Evolutionary conservation across 1,140 invertebrate species (phyloP).

Genomic region (Dolichoris vasculosae): DNA sequence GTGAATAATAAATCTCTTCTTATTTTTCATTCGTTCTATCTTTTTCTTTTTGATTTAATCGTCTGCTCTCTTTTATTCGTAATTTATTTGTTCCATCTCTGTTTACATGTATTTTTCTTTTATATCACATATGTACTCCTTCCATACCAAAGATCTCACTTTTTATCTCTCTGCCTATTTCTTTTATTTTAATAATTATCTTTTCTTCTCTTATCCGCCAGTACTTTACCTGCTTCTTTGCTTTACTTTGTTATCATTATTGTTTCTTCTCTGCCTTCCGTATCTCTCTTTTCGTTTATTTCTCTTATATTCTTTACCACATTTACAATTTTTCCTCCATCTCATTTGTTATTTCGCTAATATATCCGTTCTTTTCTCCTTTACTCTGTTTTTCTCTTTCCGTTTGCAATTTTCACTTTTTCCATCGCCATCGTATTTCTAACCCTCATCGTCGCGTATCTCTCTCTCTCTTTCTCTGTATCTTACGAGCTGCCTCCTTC

Average conservation of each 20-base stretch:
- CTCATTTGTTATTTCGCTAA: background rate
- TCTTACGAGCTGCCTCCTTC: background rate
- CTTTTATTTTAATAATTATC: background rate
- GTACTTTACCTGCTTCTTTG: background rate
- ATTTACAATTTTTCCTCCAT: background rate
- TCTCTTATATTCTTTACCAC: background rate
- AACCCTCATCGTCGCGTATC: background rate
- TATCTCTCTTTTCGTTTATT: background rate
- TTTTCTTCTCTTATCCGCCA: background rate
- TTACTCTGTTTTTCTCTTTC: background rate
- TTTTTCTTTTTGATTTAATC: background rate
- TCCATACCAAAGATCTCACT: background rate
- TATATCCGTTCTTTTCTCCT: background rate
- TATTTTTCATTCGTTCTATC: too few relatives aligned
- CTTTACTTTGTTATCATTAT: background rate
- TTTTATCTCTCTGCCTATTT: background rate
- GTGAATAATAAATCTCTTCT: too few relatives aligned
- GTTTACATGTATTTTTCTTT: background rate
- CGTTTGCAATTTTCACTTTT: background rate
- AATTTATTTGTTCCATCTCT: background rate
- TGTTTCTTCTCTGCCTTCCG: background rate
- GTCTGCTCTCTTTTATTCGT: background rate
- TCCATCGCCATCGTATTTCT: background rate
- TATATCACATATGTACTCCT: background rate
- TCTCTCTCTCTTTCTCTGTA: slow-evolving; percentile 9